These are phyloP conservation scores for Salvator merianae DNA, from an alignment of 2,113 vertebrate species.

Conservation along the genomic window DNA sequence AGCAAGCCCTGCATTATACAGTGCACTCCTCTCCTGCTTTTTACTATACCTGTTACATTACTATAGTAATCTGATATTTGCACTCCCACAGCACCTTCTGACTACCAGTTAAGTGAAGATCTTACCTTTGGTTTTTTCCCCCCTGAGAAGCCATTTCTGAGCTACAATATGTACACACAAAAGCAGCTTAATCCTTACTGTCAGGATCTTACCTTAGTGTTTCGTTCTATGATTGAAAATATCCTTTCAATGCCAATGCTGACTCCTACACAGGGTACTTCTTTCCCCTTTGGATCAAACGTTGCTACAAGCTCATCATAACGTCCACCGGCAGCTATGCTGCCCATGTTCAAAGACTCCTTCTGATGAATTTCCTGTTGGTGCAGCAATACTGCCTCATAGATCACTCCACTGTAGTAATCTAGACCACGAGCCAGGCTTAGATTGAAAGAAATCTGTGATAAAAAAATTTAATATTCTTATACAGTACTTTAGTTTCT, in stretches of 20 bases:
- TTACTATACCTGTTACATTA: background rate
- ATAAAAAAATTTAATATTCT: background rate
- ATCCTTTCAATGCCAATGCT: constrained; percentile 94
- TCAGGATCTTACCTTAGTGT: constrained; percentile 77
- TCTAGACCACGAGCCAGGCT: constrained; percentile 94
- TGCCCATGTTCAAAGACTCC: constrained; percentile 83
- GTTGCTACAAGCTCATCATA: constrained; percentile 95
- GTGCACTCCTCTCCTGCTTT: too few species aligned
- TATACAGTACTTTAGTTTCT: too few species aligned
- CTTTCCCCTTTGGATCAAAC: constrained; percentile 90
- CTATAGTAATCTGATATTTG: background rate
- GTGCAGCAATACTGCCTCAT: constrained; percentile 85
- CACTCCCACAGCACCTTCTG: background rate
- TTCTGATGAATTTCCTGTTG: constrained; percentile 72
- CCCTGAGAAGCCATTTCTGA: too few species aligned
- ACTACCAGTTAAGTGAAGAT: background rate
- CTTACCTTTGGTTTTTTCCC: too few species aligned
- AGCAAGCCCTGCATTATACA: background rate
- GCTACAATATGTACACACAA: too few species aligned
- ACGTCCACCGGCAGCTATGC: constrained; percentile 90
- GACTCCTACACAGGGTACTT: constrained; percentile 92
- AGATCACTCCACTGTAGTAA: constrained; percentile 95
- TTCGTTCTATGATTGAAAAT: constrained; percentile 88
- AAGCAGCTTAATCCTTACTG: background rate
- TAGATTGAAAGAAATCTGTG: constrained; percentile 90